Conservation (phyloP, 2,797 vertebrate genomes). For the Ptychobarbus kaznakovi region DNA sequence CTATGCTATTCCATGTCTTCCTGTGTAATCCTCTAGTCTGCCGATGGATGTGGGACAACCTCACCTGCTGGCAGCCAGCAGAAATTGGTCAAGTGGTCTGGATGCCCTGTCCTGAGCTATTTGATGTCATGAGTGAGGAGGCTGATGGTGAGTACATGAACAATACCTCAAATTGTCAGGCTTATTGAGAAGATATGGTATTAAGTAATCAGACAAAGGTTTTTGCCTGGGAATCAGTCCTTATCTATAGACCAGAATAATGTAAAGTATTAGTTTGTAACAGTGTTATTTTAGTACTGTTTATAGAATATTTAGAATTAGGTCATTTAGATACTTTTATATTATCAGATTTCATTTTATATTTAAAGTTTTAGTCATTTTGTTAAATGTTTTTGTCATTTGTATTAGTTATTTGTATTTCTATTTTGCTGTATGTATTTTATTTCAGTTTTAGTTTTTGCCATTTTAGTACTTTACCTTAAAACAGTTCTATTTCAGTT, state of each 20-base stretch:
- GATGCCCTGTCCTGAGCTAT: conserved; percentile 90
- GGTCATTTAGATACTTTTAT: background rate
- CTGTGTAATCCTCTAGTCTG: conserved; percentile 76
- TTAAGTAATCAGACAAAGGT: background rate
- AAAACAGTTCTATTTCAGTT: background rate
- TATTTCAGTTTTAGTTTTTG: background rate
- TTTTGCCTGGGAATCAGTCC: background rate
- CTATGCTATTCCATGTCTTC: background rate
- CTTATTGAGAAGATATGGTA: background rate
- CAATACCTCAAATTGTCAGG: background rate
- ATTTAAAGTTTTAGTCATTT: background rate
- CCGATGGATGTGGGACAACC: conserved; percentile 95
- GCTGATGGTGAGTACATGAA: conserved; percentile 75
- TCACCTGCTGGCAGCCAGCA: conserved; percentile 94
- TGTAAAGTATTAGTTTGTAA: background rate
- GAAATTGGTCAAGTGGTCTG: conserved; percentile 84
- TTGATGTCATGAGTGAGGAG: conserved; percentile 85
- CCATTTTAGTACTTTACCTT: background rate
- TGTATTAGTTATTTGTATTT: background rate
- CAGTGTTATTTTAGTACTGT: background rate
- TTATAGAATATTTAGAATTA: background rate
- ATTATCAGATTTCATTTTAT: background rate
- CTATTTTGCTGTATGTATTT: background rate
- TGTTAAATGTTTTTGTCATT: background rate
- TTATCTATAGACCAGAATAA: background rate